These are phyloP conservation scores for Thymallus thymallus DNA, from an alignment of 2,113 vertebrate genomes.

Conservation along the genomic window DNA sequence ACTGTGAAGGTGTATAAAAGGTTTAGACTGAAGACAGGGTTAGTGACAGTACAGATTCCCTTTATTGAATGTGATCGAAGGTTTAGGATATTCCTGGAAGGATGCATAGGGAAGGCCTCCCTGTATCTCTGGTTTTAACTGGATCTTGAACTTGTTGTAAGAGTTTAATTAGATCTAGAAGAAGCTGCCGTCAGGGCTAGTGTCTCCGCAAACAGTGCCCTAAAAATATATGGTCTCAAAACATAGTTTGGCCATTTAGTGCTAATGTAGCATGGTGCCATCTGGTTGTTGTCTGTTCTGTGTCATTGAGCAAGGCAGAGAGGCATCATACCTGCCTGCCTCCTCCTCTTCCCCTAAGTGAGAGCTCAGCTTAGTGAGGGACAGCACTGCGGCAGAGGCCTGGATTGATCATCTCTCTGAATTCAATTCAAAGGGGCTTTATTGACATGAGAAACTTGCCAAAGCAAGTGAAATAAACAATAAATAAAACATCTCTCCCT, in stretches of 20 bases:
- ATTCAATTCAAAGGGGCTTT: too few relatives aligned
- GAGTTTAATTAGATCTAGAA: not conserved
- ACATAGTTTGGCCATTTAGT: not conserved
- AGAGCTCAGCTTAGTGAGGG: conserved; percentile 45
- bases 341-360: conserved; percentile 8
- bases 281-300: conserved; percentile 1
- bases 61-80: not conserved
- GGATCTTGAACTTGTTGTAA: not conserved
- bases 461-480: too few relatives aligned
- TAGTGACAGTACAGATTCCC: not conserved
- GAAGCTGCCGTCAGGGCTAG: too few relatives aligned
- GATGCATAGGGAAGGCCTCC: not conserved
- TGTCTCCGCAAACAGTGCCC: not conserved
- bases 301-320: conserved; percentile 12
- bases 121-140: not conserved
- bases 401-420: conserved; percentile 17
- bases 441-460: too few relatives aligned
- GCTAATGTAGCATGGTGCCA: not conserved
- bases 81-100: not conserved
- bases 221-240: not conserved
- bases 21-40: conserved; percentile 36
- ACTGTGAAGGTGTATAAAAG: not conserved
- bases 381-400: conserved; percentile 52
- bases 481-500: too few relatives aligned
- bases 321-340: conserved; percentile 14